phyloP scores from a whole-genome alignment of 2,797 vertebrate genomes.

The Denticeps clupeoides region DNA sequence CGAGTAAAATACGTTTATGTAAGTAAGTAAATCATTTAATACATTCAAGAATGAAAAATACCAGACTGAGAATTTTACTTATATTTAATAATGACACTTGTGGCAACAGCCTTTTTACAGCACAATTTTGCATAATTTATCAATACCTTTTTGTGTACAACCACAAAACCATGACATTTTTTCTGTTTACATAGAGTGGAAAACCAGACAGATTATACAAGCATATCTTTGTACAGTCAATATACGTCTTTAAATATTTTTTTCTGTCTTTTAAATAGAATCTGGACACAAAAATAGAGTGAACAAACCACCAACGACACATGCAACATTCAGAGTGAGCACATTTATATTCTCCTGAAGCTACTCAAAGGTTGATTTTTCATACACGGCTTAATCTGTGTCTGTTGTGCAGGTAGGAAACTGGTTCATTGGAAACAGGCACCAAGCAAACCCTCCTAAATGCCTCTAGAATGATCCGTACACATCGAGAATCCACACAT shows the following conservation, averaged over 20 bases:
- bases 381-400: slow-evolving; percentile 44
- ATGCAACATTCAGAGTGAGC: slow-evolving; percentile 95
- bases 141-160: slow-evolving; percentile 94
- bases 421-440: slow-evolving; percentile 35
- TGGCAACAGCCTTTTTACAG: slow-evolving; percentile 90
- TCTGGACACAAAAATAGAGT: slow-evolving; percentile 73
- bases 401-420: slow-evolving; percentile 48
- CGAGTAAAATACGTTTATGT: no score
- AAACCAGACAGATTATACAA: slow-evolving; percentile 89
- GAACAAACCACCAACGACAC: slow-evolving; percentile 78
- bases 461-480: slow-evolving; percentile 36
- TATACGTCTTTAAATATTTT: slow-evolving; percentile 59
- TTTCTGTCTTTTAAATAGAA: slow-evolving; percentile 55
- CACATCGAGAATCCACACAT: slow-evolving; percentile 45
- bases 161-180: slow-evolving; percentile 91
- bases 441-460: slow-evolving; percentile 50
- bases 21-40: no score
- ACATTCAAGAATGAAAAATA: slow-evolving; percentile 13
- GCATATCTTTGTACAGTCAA: slow-evolving; percentile 85
- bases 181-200: slow-evolving; percentile 81
- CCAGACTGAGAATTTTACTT: slow-evolving; percentile 53
- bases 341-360: slow-evolving; percentile 78
- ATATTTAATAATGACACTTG: slow-evolving; percentile 96
- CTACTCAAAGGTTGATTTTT: slow-evolving; percentile 42
- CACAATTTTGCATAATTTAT: slow-evolving; percentile 93